phyloP scores from a whole-genome alignment of 2,888 invertebrate species.

The Siphonodentalium dalli region DNA sequence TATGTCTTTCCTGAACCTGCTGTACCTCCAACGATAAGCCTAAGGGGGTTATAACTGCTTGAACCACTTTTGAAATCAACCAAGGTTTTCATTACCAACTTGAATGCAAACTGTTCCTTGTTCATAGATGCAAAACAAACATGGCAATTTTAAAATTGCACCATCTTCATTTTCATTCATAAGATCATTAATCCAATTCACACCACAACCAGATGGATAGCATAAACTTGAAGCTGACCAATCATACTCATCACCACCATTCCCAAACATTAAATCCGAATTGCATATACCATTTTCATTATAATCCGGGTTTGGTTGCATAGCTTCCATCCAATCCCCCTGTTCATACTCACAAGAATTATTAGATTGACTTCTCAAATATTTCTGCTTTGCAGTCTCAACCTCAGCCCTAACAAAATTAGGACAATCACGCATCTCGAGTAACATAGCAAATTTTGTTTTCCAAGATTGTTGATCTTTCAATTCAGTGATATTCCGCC shows the following conservation, averaged over 20 bases:
- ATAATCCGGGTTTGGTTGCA: constrained; percentile 15
- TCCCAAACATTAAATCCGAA: constrained; percentile 10
- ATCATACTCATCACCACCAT: constrained; percentile 28
- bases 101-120: constrained; percentile 14
- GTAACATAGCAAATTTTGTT: constrained; percentile 18
- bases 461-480: constrained; percentile 28
- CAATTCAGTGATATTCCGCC: constrained; percentile 28
- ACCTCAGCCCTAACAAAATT: constrained; percentile 31
- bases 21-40: constrained; percentile 17
- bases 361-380: too few species aligned
- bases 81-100: constrained; percentile 13
- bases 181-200: constrained; percentile 4
- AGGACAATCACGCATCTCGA: constrained; percentile 17
- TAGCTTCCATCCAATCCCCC: constrained; percentile 33
- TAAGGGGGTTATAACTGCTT: constrained; percentile 8
- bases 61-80: neutral
- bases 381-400: constrained; percentile 15
- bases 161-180: neutral
- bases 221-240: constrained; percentile 10
- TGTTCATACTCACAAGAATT: too few species aligned
- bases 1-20: constrained; percentile 23
- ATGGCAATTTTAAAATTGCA: constrained; percentile 13
- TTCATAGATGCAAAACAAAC: constrained; percentile 2
- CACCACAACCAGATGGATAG: constrained; percentile 19
- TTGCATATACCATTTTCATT: too few species aligned